Percentiles rank a stretch among this genome's conserved stretches.
phyloP scores from a whole-genome alignment of 2,113 vertebrate species.

The Chinchilla lanigera region DNA sequence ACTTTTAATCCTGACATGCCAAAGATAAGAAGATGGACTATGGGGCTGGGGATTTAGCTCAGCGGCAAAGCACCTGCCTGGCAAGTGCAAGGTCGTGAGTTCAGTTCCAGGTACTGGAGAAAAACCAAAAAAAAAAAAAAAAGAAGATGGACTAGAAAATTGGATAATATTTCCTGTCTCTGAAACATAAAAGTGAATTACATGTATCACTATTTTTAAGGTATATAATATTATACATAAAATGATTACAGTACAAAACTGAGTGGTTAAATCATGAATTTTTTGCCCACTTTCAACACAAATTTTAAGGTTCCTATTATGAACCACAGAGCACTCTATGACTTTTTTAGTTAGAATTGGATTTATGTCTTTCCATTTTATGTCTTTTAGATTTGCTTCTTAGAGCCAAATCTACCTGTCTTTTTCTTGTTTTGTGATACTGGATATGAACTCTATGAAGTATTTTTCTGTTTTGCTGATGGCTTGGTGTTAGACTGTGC shows the following conservation, averaged over 20 bases:
- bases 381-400: not conserved
- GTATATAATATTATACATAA: not conserved
- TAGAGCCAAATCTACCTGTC: not conserved
- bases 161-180: not conserved
- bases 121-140: too few relatives aligned
- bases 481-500: not conserved
- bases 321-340: not conserved
- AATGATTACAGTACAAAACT: constrained; percentile 24
- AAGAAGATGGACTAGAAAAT: not conserved
- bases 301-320: not conserved
- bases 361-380: constrained; percentile 49
- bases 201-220: not conserved
- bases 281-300: constrained; percentile 6
- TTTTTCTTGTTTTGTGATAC: not conserved
- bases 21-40: too few relatives aligned
- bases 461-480: constrained; percentile 7
- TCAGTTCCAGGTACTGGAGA: too few relatives aligned
- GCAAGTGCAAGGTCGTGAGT: too few relatives aligned
- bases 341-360: not conserved
- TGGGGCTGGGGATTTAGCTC: too few relatives aligned
- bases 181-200: not conserved
- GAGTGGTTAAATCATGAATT: not conserved
- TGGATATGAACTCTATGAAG: not conserved
- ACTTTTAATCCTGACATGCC: not conserved
- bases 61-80: too few relatives aligned